Base-by-base conservation (phyloP, 2,888 invertebrate species). In the Meghimatium bilineatum region DNA sequence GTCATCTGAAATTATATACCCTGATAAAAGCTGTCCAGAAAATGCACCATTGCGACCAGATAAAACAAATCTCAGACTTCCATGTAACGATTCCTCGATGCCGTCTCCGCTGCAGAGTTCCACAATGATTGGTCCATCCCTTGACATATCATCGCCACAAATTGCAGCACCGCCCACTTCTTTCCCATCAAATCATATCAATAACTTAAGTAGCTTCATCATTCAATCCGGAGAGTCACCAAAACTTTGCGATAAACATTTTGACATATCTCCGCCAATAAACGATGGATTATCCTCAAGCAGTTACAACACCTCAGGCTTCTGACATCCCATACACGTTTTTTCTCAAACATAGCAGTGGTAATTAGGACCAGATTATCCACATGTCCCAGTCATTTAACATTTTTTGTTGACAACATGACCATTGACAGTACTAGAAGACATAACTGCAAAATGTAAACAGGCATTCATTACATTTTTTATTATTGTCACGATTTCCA, bases 61-160 rank as follows among this genome's bases (percentile, higher is more conserved):
- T 14, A 66, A 29, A 78, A 38, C 78, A 44, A 78, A 67, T n/a
- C 78, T 78, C 0, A 60, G 78, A 32, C 66, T 78, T 44, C 78
- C 60, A 34, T 78, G 67, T 32, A 66, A 38, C 29, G 49, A 66
- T 0, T 34, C 32, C 29, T 34, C 78, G 3, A 44, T 49, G n/a
- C 8, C 77, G 14, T 66, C 77, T 26, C 0, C 66, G 20, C 29
- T 38, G 14, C 78, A 38, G 23, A 29, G 17, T 14, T 44, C 78
- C 14, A 49, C 26, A 1, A 38, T 29, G 67, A 66, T 29, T 44
- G 66, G 66, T 52, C 74, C 52, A 52, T 29, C 44, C 1, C 44
- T 26, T 29, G 60, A 77, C 36, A 56, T 10, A 14, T 76, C 56
- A n/a, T 60, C 29, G 34, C 12, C 63, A 1, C 34, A 60, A 1